A percentile compares a stretch with the other conserved stretches of the same genome.
Evolutionary conservation across 1,140 invertebrate genomes (phyloP).

Genomic region (Aphelinus atriplicis): DNA sequence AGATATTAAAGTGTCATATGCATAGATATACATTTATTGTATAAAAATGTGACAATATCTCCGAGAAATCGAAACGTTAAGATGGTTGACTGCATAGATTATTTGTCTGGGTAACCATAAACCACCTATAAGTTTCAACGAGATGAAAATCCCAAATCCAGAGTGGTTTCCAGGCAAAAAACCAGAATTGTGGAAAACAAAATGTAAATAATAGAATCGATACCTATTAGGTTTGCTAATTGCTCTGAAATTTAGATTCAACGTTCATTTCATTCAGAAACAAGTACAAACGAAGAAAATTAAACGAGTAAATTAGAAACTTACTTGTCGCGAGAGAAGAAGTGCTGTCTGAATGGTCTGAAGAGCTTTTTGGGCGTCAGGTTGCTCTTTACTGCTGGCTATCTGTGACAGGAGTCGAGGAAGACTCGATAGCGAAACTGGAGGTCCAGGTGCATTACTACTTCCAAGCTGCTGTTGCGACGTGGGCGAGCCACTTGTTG

Average conservation of each 20-base stretch:
- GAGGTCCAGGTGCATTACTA: slow-evolving; percentile 67
- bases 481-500: slow-evolving; percentile 61
- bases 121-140: too few species aligned
- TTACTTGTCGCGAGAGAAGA: slow-evolving; percentile 65
- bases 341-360: slow-evolving; percentile 72
- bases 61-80: too few species aligned
- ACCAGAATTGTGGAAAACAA: too few species aligned
- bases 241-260: neutral
- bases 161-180: too few species aligned
- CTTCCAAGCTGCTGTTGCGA: slow-evolving; percentile 63
- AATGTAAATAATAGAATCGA: too few species aligned
- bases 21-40: too few species aligned
- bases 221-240: too few species aligned
- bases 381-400: slow-evolving; percentile 66
- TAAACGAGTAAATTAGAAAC: slow-evolving; percentile 9
- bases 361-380: slow-evolving; percentile 69
- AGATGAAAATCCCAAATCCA: too few species aligned
- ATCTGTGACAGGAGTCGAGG: slow-evolving; percentile 69
- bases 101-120: too few species aligned
- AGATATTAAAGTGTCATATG: too few species aligned
- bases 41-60: too few species aligned
- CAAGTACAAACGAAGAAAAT: neutral
- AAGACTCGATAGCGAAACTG: slow-evolving; percentile 66
- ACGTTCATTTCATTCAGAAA: neutral
- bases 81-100: too few species aligned